Evolutionary conservation across 2,113 vertebrate genomes (phyloP), one percentile per base, ranked within the genome.

Genomic region (Nanorana parkeri): DNA sequence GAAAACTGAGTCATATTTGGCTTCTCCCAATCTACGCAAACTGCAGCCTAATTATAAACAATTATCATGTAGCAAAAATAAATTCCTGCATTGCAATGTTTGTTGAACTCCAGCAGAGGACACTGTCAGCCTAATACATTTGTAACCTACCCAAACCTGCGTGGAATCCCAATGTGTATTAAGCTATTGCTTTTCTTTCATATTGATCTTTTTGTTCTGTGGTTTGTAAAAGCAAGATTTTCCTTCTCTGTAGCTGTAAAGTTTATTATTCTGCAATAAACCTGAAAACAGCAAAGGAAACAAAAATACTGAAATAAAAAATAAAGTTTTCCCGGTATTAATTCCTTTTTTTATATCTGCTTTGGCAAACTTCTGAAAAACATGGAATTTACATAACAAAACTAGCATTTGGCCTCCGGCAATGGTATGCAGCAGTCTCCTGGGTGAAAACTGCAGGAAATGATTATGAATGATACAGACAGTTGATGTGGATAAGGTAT

Each of bases 51-150:
- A 6, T 10, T 7, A 3, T 10, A 47, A 47, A 47, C 6, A 13
- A 47, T 47, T 15, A 47, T 15, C 13, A 47, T 47, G 1, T 36
- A 36, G 32, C 32, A 47, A 47, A 6, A 47, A 47, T 47, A 1
- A 2, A 47, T 13, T 47, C 7, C 19, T 21, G 51, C 58, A 51
- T 24, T 5, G 2, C 36, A 24, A 8, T 56, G 17, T 3, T 54
- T 32, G 23, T 8, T n/a, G 4, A n/a, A 29, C 20, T 41, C 67
- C 78, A 80, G 55, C 66, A 80, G 78, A 71, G 78, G 78, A 55
- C 56, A 69, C 15, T 71, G 21, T 69, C 17, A 71, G 78, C 29
- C n/a, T 47, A 47, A 7, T 17, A 8, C 71, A 69, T 68, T 16
- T 3, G 4, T 64, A 17, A 17, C 28, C 19, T 23, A 3, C 17